Percentiles rank a stretch among this genome's conserved stretches.
Conservation (phyloP, 2,113 vertebrate genomes). For the Hyperopisus bebe region DNA sequence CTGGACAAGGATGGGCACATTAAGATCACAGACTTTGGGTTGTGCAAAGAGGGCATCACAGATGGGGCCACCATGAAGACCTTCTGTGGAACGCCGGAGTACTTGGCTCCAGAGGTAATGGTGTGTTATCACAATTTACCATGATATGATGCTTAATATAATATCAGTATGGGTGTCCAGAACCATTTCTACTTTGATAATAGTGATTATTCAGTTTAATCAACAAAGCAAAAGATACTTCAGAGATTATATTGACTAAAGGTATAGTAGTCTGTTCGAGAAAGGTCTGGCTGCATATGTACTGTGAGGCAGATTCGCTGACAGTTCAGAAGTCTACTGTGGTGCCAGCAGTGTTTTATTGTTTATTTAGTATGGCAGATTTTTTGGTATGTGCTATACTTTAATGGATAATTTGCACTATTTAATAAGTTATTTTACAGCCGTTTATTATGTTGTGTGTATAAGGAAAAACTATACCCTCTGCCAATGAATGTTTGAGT, state of each 20-base stretch:
- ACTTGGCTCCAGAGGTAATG: neutral
- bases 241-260: neutral
- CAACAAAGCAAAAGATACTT: neutral
- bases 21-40: neutral
- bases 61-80: neutral
- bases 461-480: neutral
- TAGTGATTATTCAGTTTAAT: neutral
- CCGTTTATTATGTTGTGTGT: too few species aligned
- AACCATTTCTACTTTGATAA: neutral
- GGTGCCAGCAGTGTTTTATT: neutral
- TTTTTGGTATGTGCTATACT: too few species aligned
- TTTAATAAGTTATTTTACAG: too few species aligned
- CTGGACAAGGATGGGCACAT: conserved; percentile 7
- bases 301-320: neutral
- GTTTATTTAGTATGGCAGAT: neutral
- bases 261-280: neutral
- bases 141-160: neutral
- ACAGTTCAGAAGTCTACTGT: neutral
- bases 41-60: neutral
- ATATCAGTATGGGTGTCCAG: neutral
- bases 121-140: neutral
- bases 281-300: neutral
- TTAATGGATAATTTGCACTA: too few species aligned
- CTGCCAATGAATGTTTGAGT: neutral
- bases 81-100: neutral